phyloP scores from a whole-genome alignment of 2,888 invertebrate species.

The Calephelis perditalis region DNA sequence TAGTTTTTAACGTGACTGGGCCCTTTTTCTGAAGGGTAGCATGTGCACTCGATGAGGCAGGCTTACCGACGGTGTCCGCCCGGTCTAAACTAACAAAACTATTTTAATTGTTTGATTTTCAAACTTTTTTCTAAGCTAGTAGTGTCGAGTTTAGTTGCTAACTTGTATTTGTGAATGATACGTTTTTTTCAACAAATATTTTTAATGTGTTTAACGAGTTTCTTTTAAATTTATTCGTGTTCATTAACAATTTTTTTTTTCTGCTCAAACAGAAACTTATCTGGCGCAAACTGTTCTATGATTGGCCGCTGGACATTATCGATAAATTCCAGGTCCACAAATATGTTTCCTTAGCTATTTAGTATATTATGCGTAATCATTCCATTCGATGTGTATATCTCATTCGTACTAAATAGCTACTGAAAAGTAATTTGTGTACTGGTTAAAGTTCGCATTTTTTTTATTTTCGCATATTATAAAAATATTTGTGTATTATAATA shows the following conservation, averaged over 20 bases:
- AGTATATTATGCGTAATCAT: conserved; percentile 41
- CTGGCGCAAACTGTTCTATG: conserved; percentile 43
- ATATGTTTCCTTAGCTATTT: conserved; percentile 46
- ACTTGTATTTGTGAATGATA: conserved; percentile 22
- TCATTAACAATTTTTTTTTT: conserved; percentile 32
- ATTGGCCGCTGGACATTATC: conserved; percentile 44
- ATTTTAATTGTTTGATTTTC: not conserved
- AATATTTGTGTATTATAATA: conserved; percentile 8
- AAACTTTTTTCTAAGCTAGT: conserved; percentile 26
- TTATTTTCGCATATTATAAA: conserved; percentile 7
- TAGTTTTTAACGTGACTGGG: too few relatives aligned
- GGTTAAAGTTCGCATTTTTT: conserved; percentile 24
- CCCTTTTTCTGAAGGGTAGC: too few relatives aligned
- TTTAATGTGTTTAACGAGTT: conserved; percentile 14
- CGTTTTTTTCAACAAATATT: conserved; percentile 12
- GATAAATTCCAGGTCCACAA: conserved; percentile 46
- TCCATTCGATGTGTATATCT: conserved; percentile 35
- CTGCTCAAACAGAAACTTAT: conserved; percentile 40
- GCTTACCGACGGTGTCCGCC: too few relatives aligned
- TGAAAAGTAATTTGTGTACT: conserved; percentile 45
- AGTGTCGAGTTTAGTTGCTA: conserved; percentile 31
- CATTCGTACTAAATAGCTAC: conserved; percentile 47
- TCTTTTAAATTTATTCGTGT: conserved; percentile 20
- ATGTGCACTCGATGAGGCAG: too few relatives aligned
- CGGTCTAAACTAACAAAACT: too few relatives aligned